Evolutionary conservation across 2,888 invertebrate genomes (phyloP).

Genomic region (Tetragonisca angustula): DNA sequence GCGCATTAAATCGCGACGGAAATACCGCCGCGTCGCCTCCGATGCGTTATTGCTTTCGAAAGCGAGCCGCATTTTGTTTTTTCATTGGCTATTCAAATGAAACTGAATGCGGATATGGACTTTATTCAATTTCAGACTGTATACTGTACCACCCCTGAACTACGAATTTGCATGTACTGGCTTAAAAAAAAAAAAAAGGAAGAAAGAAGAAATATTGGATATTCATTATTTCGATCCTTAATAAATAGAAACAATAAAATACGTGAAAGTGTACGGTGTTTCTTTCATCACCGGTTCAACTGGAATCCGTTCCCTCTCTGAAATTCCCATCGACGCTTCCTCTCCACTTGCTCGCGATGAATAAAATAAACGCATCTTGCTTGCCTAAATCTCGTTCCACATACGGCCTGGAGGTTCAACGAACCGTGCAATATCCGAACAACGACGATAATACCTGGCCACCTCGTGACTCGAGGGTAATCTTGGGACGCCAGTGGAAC

Average conservation of each 20-base stretch:
- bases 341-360: neutral
- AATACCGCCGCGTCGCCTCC: neutral
- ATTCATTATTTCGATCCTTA: neutral
- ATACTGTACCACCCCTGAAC: neutral
- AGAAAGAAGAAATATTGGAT: neutral
- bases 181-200: neutral
- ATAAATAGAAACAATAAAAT: neutral
- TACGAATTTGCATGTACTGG: neutral
- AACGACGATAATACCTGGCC: too few relatives aligned
- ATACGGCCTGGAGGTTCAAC: neutral
- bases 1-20: neutral
- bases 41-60: neutral
- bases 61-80: neutral
- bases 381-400: too few relatives aligned
- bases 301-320: neutral
- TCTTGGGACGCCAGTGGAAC: conserved; percentile 8
- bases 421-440: neutral
- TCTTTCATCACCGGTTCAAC: neutral
- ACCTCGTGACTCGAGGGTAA: neutral
- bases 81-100: neutral
- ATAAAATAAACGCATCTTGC: neutral
- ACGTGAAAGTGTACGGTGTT: neutral
- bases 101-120: neutral
- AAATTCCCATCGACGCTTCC: neutral
- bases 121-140: neutral